phyloP scores from a whole-genome alignment of 2,113 vertebrate species.

The human (Homo sapiens) region DNA sequence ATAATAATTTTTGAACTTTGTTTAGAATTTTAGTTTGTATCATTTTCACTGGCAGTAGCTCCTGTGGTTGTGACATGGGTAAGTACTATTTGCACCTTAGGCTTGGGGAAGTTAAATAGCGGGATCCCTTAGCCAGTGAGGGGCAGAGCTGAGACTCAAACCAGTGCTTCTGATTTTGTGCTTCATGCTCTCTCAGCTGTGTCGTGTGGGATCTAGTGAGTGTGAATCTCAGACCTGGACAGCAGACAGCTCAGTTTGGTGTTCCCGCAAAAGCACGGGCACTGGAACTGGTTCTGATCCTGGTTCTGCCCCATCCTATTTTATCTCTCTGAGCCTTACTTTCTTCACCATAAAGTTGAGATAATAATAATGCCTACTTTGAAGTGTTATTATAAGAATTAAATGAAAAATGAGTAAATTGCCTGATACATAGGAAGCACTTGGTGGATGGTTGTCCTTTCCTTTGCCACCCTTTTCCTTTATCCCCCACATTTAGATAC shows the following conservation, averaged over 20 bases:
- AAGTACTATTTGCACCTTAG: not conserved
- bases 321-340: not conserved
- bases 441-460: not conserved
- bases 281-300: too few relatives aligned
- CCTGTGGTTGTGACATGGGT: not conserved
- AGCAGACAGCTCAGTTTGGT: not conserved
- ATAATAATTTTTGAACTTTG: not conserved
- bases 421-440: not conserved
- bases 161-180: not conserved
- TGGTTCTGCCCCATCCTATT: not conserved
- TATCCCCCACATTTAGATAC: not conserved
- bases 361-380: not conserved
- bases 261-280: not conserved
- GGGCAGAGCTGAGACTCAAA: not conserved
- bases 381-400: not conserved
- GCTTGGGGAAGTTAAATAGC: not conserved
- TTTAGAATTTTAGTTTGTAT: not conserved
- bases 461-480: not conserved
- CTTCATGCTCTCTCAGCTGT: not conserved
- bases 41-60: not conserved
- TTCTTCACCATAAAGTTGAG: not conserved
- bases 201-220: accelerated
- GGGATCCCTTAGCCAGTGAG: not conserved
- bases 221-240: not conserved
- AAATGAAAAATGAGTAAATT: not conserved